Conservation (phyloP, 2,113 vertebrate species). For the Nesoenas mayeri region DNA sequence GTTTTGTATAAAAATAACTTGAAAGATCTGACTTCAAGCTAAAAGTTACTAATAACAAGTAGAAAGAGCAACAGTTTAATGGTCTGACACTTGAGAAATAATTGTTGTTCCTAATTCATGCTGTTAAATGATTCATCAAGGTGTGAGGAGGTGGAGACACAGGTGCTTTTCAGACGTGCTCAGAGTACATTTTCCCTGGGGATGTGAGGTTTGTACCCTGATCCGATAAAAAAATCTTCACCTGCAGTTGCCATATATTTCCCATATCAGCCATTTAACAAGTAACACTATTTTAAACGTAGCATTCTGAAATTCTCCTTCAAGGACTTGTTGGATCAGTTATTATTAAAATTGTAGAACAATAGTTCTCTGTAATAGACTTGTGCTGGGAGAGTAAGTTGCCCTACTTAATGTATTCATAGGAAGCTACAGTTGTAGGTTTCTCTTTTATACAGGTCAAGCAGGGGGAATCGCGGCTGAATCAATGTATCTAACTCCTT, state of each 20-base stretch:
- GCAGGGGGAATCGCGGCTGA: slow-evolving; percentile 80
- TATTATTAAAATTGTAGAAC: slow-evolving; percentile 42
- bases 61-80: not conserved
- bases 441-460: slow-evolving; percentile 84
- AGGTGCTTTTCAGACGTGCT: not conserved
- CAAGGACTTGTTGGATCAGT: slow-evolving; percentile 5
- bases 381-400: not conserved
- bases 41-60: not conserved
- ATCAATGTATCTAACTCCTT: slow-evolving; percentile 76
- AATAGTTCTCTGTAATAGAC: slow-evolving; percentile 22
- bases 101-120: not conserved
- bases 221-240: not conserved
- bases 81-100: not conserved
- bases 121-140: not conserved
- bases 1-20: not conserved
- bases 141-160: not conserved
- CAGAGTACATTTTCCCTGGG: not conserved
- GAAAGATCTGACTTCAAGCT: not conserved
- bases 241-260: not conserved
- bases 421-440: slow-evolving; percentile 77
- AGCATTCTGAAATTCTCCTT: slow-evolving; percentile 15
- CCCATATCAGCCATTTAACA: not conserved
- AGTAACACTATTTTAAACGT: not conserved
- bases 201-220: not conserved
- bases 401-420: slow-evolving; percentile 76